phyloP scores from a whole-genome alignment of 1,140 invertebrate species.

The Arctopsyche grandis region DNA sequence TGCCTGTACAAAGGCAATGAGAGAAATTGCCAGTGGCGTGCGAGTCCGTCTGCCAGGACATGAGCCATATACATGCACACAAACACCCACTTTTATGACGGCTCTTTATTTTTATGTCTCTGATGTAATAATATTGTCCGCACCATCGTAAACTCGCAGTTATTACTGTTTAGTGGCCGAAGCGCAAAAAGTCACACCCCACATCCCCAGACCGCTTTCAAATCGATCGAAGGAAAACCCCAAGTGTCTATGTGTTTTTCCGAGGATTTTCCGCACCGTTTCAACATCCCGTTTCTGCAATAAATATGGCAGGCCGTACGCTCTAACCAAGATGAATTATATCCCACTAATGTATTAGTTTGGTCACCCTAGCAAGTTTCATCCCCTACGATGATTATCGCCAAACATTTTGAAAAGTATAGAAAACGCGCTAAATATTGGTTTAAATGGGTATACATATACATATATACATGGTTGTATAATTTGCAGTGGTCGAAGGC shows the following conservation, averaged over 20 bases:
- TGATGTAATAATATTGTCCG: conserved; percentile 47
- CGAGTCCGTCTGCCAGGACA: conserved; percentile 17
- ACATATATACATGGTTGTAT: background rate
- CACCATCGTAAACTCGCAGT: conserved; percentile 36
- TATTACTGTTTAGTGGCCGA: conserved; percentile 32
- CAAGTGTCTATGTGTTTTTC: background rate
- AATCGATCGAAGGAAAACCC: background rate
- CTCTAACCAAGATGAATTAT: conserved; percentile 32
- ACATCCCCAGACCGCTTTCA: too few relatives aligned
- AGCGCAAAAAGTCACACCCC: background rate
- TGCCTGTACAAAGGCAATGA: conserved; percentile 21
- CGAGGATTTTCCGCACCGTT: conserved; percentile 21
- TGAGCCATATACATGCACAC: too few relatives aligned
- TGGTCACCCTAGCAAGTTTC: background rate
- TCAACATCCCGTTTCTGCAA: background rate
- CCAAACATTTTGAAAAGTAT: background rate
- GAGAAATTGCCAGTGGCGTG: conserved; percentile 28
- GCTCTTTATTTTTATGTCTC: conserved; percentile 49
- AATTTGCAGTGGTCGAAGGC: background rate
- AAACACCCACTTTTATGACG: conserved; percentile 43
- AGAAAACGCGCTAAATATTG: background rate
- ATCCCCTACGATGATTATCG: background rate
- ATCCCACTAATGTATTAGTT: conserved; percentile 33
- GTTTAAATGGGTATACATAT: background rate
- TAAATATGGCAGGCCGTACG: background rate